phyloP scores from a whole-genome alignment of 2,113 vertebrate species.

The Willisornis vidua region DNA sequence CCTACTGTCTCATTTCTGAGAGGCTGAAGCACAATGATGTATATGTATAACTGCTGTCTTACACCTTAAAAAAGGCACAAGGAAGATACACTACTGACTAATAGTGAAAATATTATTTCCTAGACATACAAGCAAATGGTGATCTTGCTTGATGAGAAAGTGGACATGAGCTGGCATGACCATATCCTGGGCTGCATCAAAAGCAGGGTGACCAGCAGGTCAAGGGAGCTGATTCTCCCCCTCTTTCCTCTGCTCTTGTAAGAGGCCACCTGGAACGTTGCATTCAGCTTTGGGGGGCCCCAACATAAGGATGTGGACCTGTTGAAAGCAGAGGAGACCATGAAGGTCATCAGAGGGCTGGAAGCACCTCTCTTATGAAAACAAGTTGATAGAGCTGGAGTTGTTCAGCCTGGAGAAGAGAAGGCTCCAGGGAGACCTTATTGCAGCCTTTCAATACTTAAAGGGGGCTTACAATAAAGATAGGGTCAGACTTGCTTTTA shows the following conservation, averaged over 20 bases:
- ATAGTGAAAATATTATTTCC: not conserved
- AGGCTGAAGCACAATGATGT: not conserved
- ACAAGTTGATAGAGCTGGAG: not conserved
- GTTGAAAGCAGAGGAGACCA: not conserved
- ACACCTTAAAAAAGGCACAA: not conserved
- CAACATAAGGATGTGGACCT: not conserved
- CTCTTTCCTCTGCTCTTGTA: not conserved
- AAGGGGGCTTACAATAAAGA: not conserved
- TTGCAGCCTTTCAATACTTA: not conserved
- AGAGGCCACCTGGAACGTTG: not conserved
- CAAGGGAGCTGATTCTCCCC: not conserved
- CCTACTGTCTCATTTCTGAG: not conserved
- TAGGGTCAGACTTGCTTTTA: not conserved
- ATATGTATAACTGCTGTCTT: not conserved
- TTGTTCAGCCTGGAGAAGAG: not conserved
- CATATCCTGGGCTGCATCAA: not conserved
- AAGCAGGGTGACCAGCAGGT: accelerated
- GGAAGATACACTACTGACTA: not conserved
- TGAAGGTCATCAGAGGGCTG: too few relatives aligned
- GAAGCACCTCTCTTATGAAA: not conserved
- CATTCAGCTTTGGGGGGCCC: not conserved
- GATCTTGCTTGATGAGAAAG: not conserved
- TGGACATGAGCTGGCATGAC: not conserved
- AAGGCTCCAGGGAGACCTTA: accelerated
- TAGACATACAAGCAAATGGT: not conserved